phyloP scores from a whole-genome alignment of 2,113 vertebrate genomes.

The Zosterops pallidus region DNA sequence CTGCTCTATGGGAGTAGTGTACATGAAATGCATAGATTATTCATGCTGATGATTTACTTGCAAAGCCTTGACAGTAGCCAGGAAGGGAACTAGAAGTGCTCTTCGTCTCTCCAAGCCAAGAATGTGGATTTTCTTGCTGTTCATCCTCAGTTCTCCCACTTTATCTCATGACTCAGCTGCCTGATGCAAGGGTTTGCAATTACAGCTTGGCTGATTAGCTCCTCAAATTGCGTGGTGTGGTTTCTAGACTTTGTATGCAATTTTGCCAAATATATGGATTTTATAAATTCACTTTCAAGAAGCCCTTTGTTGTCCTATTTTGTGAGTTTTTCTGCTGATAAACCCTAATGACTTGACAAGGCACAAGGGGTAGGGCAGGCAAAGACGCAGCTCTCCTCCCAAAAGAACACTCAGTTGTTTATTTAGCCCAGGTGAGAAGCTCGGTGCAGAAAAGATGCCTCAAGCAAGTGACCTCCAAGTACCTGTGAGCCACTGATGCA shows the following conservation, averaged over 20 bases:
- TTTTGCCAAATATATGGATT: background rate
- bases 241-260: background rate
- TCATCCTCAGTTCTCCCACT: slow-evolving; percentile 19
- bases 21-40: background rate
- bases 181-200: slow-evolving; percentile 26
- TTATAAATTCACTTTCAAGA: background rate
- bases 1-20: background rate
- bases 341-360: background rate
- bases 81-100: background rate
- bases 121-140: slow-evolving; percentile 52
- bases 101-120: background rate
- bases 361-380: rapidly evolving
- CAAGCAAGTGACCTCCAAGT: background rate
- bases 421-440: background rate
- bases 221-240: background rate
- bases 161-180: slow-evolving; percentile 45
- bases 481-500: background rate
- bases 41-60: background rate
- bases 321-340: background rate
- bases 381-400: background rate
- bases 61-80: background rate
- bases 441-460: background rate
- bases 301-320: background rate
- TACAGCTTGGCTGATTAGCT: background rate
- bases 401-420: background rate